Conservation (phyloP, 2,888 invertebrate genomes). For the Drosophila hamatofila region DNA sequence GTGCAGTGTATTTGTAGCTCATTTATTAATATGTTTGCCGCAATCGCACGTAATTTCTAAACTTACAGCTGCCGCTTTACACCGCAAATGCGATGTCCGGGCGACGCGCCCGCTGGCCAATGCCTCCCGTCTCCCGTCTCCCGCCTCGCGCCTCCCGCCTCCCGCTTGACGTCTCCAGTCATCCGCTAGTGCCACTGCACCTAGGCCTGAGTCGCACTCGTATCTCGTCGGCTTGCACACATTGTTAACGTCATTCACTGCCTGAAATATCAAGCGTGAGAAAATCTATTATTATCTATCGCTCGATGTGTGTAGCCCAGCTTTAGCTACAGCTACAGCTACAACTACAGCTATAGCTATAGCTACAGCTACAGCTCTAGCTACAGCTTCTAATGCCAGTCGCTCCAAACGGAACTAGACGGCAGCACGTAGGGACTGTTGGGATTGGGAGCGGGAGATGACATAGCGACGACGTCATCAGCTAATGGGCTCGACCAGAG, state of each 20-base stretch:
- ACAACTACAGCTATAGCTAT: not conserved
- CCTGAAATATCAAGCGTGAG: slow-evolving; percentile 80
- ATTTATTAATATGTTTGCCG: slow-evolving; percentile 62
- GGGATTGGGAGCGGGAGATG: slow-evolving; percentile 59
- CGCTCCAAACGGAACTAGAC: slow-evolving; percentile 73
- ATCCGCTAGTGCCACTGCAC: slow-evolving; percentile 44
- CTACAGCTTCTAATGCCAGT: slow-evolving; percentile 56
- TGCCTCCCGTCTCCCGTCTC: not conserved
- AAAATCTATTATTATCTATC: slow-evolving; percentile 82
- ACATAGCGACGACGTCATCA: slow-evolving; percentile 66
- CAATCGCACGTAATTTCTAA: slow-evolving; percentile 76
- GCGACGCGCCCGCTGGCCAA: slow-evolving; percentile 66
- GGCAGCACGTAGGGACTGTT: slow-evolving; percentile 65
- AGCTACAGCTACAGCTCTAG: not conserved
- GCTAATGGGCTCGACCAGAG: slow-evolving; percentile 50
- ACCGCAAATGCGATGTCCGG: slow-evolving; percentile 76
- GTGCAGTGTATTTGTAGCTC: slow-evolving; percentile 59
- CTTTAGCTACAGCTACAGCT: slow-evolving; percentile 31
- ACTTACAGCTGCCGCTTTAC: slow-evolving; percentile 65
- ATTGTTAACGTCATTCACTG: slow-evolving; percentile 81
- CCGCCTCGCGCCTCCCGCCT: not conserved
- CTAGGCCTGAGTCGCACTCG: slow-evolving; percentile 42
- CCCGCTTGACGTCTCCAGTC: not conserved
- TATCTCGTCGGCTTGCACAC: slow-evolving; percentile 60
- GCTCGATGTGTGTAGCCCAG: slow-evolving; percentile 61